Evolutionary conservation across 2,113 vertebrate genomes (phyloP).

Genomic region (Brachyhypopomus gauderio): DNA sequence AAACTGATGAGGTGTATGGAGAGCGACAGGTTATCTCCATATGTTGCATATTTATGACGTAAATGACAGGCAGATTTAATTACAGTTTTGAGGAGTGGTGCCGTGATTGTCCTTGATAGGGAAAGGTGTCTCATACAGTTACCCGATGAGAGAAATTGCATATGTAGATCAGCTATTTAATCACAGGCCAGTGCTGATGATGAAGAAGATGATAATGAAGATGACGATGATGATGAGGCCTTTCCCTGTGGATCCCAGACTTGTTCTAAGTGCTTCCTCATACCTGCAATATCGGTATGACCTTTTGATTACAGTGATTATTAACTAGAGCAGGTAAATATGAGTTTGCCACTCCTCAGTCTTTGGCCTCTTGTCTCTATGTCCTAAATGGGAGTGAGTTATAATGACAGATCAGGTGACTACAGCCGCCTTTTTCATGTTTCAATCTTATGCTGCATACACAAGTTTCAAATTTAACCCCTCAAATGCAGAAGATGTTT

Average conservation of each 20-base stretch:
- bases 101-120: conserved; percentile 20
- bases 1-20: neutral
- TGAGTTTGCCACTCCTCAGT: too few relatives aligned
- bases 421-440: neutral
- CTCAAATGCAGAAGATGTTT: neutral
- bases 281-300: conserved; percentile 36
- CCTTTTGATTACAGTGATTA: conserved; percentile 44
- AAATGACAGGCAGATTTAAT: conserved; percentile 8
- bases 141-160: conserved; percentile 45
- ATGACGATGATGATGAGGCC: conserved; percentile 11
- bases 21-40: neutral
- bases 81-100: conserved; percentile 5
- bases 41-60: conserved; percentile 40
- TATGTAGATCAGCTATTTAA: conserved; percentile 37
- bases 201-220: conserved; percentile 25
- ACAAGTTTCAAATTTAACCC: neutral
- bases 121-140: neutral
- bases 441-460: neutral
- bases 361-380: neutral
- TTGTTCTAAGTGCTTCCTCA: conserved; percentile 16
- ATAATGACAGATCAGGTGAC: neutral
- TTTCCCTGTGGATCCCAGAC: conserved; percentile 11
- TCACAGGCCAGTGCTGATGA: conserved; percentile 38
- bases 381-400: neutral
- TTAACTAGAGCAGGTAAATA: conserved; percentile 28